Conservation (phyloP, 92 coral and sea anemone species). For the Blastomussa wellsi region DNA sequence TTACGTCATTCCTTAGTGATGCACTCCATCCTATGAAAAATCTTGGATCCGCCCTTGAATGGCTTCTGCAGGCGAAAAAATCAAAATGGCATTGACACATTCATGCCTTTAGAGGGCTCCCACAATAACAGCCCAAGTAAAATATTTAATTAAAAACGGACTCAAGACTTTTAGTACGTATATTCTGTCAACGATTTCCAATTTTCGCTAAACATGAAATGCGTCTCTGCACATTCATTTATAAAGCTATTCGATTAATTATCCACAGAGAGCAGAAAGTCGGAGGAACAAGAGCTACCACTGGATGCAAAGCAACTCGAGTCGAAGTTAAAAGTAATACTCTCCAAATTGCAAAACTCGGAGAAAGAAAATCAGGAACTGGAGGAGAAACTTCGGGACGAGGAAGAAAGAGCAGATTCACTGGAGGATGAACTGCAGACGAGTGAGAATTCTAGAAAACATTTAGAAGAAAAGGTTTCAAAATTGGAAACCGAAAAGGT, state of each 20-base stretch:
- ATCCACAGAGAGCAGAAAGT: constrained; percentile 47
- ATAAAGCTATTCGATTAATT: background rate
- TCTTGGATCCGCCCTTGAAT: too few species aligned
- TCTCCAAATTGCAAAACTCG: constrained; percentile 65
- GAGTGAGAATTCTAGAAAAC: constrained; percentile 39
- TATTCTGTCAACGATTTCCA: too few species aligned
- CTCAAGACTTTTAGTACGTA: too few species aligned
- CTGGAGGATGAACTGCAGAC: constrained; percentile 62
- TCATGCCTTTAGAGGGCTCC: too few species aligned
- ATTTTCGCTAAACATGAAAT: too few species aligned
- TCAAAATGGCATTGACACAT: too few species aligned
- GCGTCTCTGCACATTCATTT: too few species aligned
- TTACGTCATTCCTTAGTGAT: too few species aligned
- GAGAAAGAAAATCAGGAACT: constrained; percentile 81
- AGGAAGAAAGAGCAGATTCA: constrained; percentile 54
- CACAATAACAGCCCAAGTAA: too few species aligned
- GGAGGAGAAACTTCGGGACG: constrained; percentile 74
- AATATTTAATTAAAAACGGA: too few species aligned
- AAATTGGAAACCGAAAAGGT: constrained; percentile 72
- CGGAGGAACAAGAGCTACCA: constrained; percentile 31
- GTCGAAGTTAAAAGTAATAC: constrained; percentile 56
- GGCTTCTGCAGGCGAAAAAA: too few species aligned
- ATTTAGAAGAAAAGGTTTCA: constrained; percentile 49
- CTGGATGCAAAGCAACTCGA: constrained; percentile 57
- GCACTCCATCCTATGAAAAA: too few species aligned